Evolutionary conservation across 2,797 vertebrate genomes (phyloP).

Genomic region (Chelonia mydas): DNA sequence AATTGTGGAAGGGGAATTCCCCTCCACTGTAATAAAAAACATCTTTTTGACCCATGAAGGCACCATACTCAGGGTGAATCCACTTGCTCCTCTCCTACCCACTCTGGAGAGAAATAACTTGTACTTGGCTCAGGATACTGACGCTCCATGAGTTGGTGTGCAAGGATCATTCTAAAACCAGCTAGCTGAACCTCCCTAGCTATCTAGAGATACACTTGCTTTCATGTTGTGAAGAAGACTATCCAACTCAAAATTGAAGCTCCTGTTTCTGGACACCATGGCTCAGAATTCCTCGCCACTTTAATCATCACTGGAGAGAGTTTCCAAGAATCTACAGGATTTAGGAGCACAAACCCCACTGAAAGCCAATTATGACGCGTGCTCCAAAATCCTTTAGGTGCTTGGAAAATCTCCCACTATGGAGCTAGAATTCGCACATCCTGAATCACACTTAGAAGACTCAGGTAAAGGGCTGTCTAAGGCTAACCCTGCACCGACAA

Average conservation of each 20-base stretch:
- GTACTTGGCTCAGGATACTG: neutral
- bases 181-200: neutral
- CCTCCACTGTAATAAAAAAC: neutral
- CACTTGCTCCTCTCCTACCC: neutral
- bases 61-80: neutral
- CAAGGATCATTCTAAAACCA: neutral
- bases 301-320: neutral
- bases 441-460: fast-evolving
- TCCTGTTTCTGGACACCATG: neutral
- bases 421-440: neutral
- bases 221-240: neutral
- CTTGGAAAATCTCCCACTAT: neutral
- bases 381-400: fast-evolving
- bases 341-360: neutral
- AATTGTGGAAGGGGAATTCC: neutral
- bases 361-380: fast-evolving
- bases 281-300: neutral
- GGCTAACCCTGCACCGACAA: constrained; percentile 17
- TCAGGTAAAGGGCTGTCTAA: fast-evolving
- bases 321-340: neutral
- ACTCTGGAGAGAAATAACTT: neutral
- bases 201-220: neutral
- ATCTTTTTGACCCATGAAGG: neutral
- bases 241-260: neutral
- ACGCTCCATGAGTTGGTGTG: neutral